Evolutionary conservation across 2,113 vertebrate species (phyloP).

Genomic region (Varanus komodoensis): DNA sequence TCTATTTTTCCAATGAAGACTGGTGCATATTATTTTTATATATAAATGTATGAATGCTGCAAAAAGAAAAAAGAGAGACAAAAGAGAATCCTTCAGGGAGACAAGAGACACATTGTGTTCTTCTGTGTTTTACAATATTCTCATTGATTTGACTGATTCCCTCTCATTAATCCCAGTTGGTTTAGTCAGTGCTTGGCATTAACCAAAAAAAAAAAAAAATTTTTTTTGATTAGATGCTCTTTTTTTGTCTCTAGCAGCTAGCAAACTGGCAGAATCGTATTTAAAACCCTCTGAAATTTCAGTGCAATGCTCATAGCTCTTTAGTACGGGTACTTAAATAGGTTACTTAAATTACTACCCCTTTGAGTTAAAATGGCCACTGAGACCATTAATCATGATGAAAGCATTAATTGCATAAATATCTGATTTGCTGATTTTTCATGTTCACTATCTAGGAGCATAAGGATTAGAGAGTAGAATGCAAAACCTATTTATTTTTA

Average conservation of each 20-base stretch:
- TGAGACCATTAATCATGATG: constrained; percentile 65
- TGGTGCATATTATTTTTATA: neutral
- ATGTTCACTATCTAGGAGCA: constrained; percentile 9
- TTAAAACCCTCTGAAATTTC: constrained; percentile 24
- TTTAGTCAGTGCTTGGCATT: neutral
- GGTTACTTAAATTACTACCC: neutral
- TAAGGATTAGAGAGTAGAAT: constrained; percentile 24
- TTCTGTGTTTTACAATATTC: neutral
- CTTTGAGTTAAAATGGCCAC: constrained; percentile 62
- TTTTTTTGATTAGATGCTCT: neutral
- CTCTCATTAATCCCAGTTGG: neutral
- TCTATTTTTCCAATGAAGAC: neutral
- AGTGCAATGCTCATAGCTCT: constrained; percentile 25
- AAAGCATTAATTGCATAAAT: constrained; percentile 64
- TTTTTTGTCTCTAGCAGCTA: neutral
- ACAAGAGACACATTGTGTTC: neutral
- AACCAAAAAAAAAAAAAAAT: neutral
- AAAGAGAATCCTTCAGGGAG: too few species aligned
- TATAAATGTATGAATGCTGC: neutral
- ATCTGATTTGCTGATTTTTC: constrained; percentile 69
- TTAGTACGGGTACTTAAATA: constrained; percentile 46
- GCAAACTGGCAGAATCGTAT: constrained; percentile 16
- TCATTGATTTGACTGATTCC: neutral
- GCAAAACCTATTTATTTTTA: neutral
- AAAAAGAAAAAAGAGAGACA: neutral